Percentiles rank a stretch among this genome's conserved stretches.
Conservation (phyloP, 1,140 invertebrate species). For the Scaptomyza graminum region DNA sequence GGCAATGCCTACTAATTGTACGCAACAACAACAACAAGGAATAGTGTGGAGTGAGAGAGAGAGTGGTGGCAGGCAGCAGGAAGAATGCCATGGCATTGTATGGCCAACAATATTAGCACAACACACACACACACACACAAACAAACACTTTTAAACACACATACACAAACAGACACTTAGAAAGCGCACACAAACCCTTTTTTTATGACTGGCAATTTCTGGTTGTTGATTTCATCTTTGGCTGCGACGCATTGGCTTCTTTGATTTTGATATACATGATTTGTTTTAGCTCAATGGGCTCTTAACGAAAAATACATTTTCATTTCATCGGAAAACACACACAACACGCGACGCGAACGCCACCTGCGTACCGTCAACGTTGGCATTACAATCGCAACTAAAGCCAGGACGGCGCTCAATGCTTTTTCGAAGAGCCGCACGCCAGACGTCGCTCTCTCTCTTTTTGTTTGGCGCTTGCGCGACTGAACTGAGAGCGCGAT, state of each 20-base stretch:
- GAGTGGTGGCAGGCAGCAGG: neutral
- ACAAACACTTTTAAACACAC: slow-evolving; percentile 17
- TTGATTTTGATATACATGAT: slow-evolving; percentile 72
- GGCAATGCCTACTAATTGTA: slow-evolving; percentile 81
- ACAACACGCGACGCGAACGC: slow-evolving; percentile 68
- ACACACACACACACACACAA: slow-evolving; percentile 42
- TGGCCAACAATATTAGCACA: slow-evolving; percentile 62
- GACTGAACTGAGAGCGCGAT: neutral
- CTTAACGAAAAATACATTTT: slow-evolving; percentile 43
- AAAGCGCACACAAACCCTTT: slow-evolving; percentile 67
- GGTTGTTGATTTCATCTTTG: slow-evolving; percentile 80
- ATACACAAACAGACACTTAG: slow-evolving; percentile 17
- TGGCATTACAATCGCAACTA: slow-evolving; percentile 79
- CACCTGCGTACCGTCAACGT: slow-evolving; percentile 61
- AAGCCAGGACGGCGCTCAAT: slow-evolving; percentile 32
- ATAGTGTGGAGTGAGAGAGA: neutral
- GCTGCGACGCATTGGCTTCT: slow-evolving; percentile 65
- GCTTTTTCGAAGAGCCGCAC: neutral
- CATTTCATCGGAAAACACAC: slow-evolving; percentile 43
- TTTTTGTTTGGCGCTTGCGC: slow-evolving; percentile 28
- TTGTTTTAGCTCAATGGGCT: slow-evolving; percentile 52
- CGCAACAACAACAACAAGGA: slow-evolving; percentile 50
- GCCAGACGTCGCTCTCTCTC: slow-evolving; percentile 12
- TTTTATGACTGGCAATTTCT: slow-evolving; percentile 82
- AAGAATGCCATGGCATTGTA: slow-evolving; percentile 51